Evolutionary conservation across 2,888 invertebrate genomes (phyloP), one percentile per base, ranked within the genome.

Genomic region (Hedychridium roseum): DNA sequence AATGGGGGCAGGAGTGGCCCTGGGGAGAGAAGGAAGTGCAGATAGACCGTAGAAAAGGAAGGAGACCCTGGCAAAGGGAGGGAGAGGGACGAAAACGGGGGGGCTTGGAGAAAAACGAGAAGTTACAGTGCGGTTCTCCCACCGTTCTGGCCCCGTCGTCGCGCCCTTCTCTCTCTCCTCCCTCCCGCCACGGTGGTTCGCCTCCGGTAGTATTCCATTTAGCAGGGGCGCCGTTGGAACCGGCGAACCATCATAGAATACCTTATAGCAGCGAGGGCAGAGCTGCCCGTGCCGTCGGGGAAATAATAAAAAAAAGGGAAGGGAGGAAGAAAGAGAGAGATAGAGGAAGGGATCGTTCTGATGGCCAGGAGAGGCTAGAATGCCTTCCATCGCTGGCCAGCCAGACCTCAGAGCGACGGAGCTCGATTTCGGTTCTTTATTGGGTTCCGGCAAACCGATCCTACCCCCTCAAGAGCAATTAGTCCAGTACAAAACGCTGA

Each of bases 191-290:
- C 64, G 66, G 67, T 54, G 61, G 40, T 43, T 20, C 35, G 54
- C 50, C 55, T 52, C 61, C 57, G 56, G 58, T 61, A 62, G 70
- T 67, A 65, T 68, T 66, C 70, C 68, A 66, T 70, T 71, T 71
- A 70, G 60, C 64, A 69, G 64, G 68, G 68, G 70, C 66, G 70
- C 66, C 63, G 64, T 63, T 63, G 60, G 56, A 71, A 65, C 63
- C 67, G 68, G 60, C 66, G 67, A 62, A 71, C 66, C 71, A 59
- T 71, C 71, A 65, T 70, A 69, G 71, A 71, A 71, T 71, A 71
- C 71, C 70, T 71, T 66, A 62, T 57, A 60, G 58, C 60, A 61
- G 57, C 60, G 57, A 57, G 53, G 47, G 43, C 47, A 44, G 47
- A 55, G 61, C 63, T 65, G 64, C 58, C 67, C 64, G 58, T 57